These are phyloP conservation scores for Gonioctena quinquepunctata DNA, from an alignment of 1,140 invertebrate species.

Conservation along the genomic window DNA sequence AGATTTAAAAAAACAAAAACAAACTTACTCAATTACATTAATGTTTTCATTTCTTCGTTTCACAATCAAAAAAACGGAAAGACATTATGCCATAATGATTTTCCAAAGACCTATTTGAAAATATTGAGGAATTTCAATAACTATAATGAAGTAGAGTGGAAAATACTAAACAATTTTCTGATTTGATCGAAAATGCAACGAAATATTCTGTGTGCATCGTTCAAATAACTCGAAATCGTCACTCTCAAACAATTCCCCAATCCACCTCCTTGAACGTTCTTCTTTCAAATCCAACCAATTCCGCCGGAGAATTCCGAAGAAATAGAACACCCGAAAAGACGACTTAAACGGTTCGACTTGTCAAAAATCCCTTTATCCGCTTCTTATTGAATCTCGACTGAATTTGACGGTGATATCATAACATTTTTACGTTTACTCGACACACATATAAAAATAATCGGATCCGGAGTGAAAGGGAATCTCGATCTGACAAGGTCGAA, in stretches of 20 bases:
- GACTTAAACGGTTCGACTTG: not conserved
- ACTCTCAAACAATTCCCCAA: not conserved
- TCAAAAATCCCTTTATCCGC: conserved; percentile 11
- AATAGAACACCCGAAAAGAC: too few species aligned
- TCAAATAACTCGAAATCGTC: not conserved
- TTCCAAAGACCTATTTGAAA: too few species aligned
- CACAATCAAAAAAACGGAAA: too few species aligned
- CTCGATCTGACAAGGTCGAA: conserved; percentile 20
- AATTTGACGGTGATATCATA: conserved; percentile 21
- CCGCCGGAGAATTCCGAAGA: not conserved
- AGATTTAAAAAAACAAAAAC: too few species aligned
- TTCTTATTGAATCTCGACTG: conserved; percentile 10
- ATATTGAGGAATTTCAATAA: too few species aligned
- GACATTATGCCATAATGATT: too few species aligned
- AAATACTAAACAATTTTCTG: too few species aligned
- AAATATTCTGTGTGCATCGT: not conserved
- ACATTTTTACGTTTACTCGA: conserved; percentile 18
- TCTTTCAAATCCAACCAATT: not conserved
- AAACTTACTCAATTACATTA: too few species aligned
- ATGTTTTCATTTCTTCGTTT: too few species aligned
- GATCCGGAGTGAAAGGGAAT: conserved; percentile 18
- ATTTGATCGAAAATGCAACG: too few species aligned
- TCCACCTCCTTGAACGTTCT: not conserved
- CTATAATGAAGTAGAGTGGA: too few species aligned
- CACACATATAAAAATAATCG: conserved; percentile 21